Evolutionary conservation across 2,888 invertebrate genomes (phyloP).

Genomic region (Chorisops tibialis): DNA sequence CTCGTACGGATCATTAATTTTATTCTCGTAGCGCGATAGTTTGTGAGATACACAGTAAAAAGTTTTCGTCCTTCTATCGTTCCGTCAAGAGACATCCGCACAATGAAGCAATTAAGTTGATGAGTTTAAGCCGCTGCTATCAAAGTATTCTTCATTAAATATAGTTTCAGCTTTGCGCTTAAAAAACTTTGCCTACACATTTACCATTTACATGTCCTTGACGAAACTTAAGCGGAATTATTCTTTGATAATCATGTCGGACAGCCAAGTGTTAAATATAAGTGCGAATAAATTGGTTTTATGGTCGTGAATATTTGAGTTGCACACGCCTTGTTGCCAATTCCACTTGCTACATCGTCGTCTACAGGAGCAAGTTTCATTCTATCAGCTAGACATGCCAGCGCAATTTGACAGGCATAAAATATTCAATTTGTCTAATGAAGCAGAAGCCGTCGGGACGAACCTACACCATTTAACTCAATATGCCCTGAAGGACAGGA

Average conservation of each 20-base stretch:
- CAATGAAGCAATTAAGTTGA: too few relatives aligned
- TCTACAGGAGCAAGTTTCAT: not conserved
- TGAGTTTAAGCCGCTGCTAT: too few relatives aligned
- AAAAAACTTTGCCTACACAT: too few relatives aligned
- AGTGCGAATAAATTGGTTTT: not conserved
- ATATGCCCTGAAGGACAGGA: not conserved
- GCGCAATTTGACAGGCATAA: conserved; percentile 10
- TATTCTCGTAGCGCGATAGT: not conserved
- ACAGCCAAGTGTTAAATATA: not conserved
- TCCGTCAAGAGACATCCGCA: too few relatives aligned
- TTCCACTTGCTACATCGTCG: not conserved
- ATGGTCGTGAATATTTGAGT: not conserved
- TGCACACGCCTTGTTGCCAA: not conserved
- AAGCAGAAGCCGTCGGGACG: not conserved
- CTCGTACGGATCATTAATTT: conserved; percentile 14
- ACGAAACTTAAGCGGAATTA: too few relatives aligned
- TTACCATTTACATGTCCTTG: too few relatives aligned
- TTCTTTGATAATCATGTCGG: too few relatives aligned
- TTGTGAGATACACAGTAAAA: too few relatives aligned
- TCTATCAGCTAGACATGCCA: not conserved
- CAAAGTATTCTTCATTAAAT: too few relatives aligned
- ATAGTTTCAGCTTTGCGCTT: too few relatives aligned
- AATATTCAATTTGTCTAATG: conserved; percentile 22
- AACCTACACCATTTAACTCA: not conserved
- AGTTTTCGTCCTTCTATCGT: too few relatives aligned